A percentile compares a stretch with the other conserved stretches of the same genome.
These are phyloP conservation scores for Mnemiopsis leidyi DNA, from an alignment of 37 sponge, comb jelly and placozoan species.

Conservation along the genomic window DNA sequence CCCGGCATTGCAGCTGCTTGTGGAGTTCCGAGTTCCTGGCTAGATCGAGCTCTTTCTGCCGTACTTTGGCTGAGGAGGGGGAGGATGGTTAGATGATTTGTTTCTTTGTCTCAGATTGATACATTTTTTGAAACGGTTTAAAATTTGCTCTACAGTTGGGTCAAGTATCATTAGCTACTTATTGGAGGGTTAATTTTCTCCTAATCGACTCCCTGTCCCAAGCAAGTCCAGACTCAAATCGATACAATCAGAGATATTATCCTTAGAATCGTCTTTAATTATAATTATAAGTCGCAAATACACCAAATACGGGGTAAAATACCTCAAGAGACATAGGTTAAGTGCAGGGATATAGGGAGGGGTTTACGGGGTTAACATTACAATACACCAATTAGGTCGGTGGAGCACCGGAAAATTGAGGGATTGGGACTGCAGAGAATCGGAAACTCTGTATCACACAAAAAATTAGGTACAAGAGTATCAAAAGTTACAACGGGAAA, in stretches of 20 bases:
- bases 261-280: not conserved
- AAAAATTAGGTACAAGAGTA: not conserved
- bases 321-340: not conserved
- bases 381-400: not conserved
- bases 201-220: not conserved
- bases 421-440: not conserved
- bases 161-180: not conserved
- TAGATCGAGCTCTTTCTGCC: conserved; percentile 20
- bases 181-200: not conserved
- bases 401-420: not conserved
- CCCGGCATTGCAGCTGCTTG: conserved; percentile 43
- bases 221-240: not conserved
- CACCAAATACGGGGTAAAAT: not conserved
- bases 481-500: not conserved
- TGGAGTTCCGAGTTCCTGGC: not conserved
- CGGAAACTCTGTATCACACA: too few relatives aligned
- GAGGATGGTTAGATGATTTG: not conserved
- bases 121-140: too few relatives aligned
- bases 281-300: not conserved
- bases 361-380: not conserved
- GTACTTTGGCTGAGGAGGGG: conserved; percentile 38
- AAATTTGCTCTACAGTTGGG: too few relatives aligned
- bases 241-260: not conserved
- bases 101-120: too few relatives aligned
- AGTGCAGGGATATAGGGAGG: not conserved